Percentiles rank a stretch among this genome's conserved stretches.
Conservation (phyloP, 2,888 invertebrate species). For the Cybosia mesomella region DNA sequence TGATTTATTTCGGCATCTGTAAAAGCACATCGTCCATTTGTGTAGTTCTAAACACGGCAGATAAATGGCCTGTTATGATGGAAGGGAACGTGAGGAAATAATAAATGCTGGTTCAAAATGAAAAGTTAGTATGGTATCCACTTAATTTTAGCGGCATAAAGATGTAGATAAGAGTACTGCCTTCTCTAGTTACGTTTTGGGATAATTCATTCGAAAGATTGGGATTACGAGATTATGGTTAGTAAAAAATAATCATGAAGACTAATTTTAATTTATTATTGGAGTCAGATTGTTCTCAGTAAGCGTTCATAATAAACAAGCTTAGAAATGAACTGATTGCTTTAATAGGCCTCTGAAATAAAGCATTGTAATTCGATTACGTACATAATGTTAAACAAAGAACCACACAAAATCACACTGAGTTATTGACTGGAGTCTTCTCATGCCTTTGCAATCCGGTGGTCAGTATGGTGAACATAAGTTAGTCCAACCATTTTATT, state of each 20-base stretch:
- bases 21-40: slow-evolving; percentile 70
- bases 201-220: background rate
- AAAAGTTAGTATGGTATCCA: background rate
- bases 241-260: background rate
- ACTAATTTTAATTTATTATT: too few species aligned
- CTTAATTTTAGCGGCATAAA: background rate
- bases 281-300: too few species aligned
- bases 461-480: background rate
- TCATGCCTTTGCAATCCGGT: background rate
- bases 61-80: slow-evolving; percentile 47
- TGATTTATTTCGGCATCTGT: slow-evolving; percentile 76
- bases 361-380: background rate
- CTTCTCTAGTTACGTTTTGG: background rate
- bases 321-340: too few species aligned
- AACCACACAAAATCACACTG: background rate
- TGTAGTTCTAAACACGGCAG: slow-evolving; percentile 64
- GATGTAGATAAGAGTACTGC: background rate
- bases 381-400: background rate
- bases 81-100: slow-evolving; percentile 13
- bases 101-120: slow-evolving; percentile 5
- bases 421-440: background rate
- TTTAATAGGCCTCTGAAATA: too few species aligned
- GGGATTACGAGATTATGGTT: background rate
- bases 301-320: too few species aligned
- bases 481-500: too few species aligned